A percentile compares a stretch with the other conserved stretches of the same genome.
phyloP scores from a whole-genome alignment of 1,140 invertebrate species.

The Lordiphosa collinella region DNA sequence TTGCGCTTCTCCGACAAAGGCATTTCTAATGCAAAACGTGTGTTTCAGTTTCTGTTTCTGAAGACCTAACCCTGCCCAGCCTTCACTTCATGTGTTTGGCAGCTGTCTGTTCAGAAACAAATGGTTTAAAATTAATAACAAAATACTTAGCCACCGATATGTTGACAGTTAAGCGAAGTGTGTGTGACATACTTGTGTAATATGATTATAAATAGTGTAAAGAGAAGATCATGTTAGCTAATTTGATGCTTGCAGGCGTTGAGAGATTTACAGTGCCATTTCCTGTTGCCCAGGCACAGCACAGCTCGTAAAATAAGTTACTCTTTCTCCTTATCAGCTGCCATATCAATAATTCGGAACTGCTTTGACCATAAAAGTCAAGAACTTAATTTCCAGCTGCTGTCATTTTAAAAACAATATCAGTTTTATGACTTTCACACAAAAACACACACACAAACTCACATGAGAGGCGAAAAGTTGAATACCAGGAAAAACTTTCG shows the following conservation, averaged over 20 bases:
- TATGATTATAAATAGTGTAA: slow-evolving; percentile 44
- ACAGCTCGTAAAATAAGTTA: neutral
- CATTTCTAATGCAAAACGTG: slow-evolving; percentile 74
- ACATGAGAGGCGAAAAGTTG: neutral
- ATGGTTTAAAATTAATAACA: slow-evolving; percentile 57
- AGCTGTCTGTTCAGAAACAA: slow-evolving; percentile 42
- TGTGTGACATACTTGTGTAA: slow-evolving; percentile 54
- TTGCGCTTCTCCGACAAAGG: slow-evolving; percentile 19
- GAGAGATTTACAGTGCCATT: too few species aligned
- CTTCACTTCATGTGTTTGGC: slow-evolving; percentile 48
- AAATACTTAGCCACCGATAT: slow-evolving; percentile 28
- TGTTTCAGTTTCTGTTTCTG: slow-evolving; percentile 11
- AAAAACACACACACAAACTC: slow-evolving; percentile 1
- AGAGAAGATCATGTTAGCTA: slow-evolving; percentile 3
- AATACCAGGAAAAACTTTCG: slow-evolving; percentile 62
- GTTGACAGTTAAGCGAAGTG: slow-evolving; percentile 64
- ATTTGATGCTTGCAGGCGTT: slow-evolving; percentile 17
- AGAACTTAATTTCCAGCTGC: slow-evolving; percentile 76
- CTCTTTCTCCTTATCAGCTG: slow-evolving; percentile 7
- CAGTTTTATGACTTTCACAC: slow-evolving; percentile 55
- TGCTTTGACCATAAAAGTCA: slow-evolving; percentile 71
- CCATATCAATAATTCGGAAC: slow-evolving; percentile 71
- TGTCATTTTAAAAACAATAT: slow-evolving; percentile 69
- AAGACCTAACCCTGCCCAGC: slow-evolving; percentile 17
- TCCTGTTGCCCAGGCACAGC: neutral